Conservation (phyloP, 1,140 invertebrate genomes). For the Drosophila sechellia region DNA sequence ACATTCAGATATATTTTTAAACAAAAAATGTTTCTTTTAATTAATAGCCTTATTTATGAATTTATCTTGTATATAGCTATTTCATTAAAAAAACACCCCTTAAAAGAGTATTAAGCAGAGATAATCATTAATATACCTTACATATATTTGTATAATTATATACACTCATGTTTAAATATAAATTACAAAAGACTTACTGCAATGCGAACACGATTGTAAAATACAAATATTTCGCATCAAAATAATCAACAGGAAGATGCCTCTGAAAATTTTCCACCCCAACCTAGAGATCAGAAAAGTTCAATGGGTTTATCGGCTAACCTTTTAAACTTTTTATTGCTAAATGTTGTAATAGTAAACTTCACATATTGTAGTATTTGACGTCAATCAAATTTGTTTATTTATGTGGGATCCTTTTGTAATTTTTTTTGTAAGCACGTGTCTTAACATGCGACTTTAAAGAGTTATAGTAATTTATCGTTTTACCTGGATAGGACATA, state of each 20-base stretch:
- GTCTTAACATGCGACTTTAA: neutral
- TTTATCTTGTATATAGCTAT: neutral
- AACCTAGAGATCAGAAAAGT: constrained; percentile 39
- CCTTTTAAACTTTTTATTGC: constrained; percentile 8
- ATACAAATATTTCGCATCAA: constrained; percentile 10
- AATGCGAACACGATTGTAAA: constrained; percentile 41
- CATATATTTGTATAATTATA: constrained; percentile 23
- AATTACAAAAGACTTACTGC: constrained; percentile 38
- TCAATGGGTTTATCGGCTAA: constrained; percentile 40
- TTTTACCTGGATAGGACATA: neutral
- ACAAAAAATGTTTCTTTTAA: no score
- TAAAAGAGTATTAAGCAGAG: constrained; percentile 8
- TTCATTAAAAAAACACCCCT: neutral
- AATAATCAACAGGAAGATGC: constrained; percentile 43
- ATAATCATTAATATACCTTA: constrained; percentile 30
- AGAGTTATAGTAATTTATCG: neutral
- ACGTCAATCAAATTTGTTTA: constrained; percentile 1
- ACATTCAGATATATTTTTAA: no score
- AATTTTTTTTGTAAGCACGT: neutral
- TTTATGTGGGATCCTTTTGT: neutral
- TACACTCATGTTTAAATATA: constrained; percentile 47
- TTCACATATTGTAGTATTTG: neutral
- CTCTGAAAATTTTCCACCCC: constrained; percentile 57
- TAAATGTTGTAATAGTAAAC: constrained; percentile 1
- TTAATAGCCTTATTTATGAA: no score